These are phyloP conservation scores for Cantharis flavilabris DNA, from an alignment of 2,888 invertebrate genomes.

Conservation along the genomic window DNA sequence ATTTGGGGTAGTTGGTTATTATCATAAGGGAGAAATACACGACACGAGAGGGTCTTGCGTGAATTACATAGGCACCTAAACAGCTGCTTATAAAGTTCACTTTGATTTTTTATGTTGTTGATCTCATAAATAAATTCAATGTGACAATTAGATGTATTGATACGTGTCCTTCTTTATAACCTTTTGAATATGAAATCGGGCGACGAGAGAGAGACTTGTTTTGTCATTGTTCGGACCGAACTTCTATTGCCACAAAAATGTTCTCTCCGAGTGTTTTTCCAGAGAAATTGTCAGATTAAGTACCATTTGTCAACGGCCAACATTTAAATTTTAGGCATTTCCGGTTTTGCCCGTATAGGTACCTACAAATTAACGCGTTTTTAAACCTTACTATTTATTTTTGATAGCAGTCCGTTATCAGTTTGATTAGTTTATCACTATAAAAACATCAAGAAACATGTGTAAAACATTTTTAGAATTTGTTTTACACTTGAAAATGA, in stretches of 20 bases:
- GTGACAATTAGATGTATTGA: background rate
- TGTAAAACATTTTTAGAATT: slow-evolving; percentile 45
- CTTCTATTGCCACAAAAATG: background rate
- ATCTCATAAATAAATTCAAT: slow-evolving; percentile 1
- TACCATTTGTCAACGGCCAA: background rate
- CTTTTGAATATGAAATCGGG: background rate
- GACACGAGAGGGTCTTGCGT: background rate
- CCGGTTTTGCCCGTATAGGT: background rate
- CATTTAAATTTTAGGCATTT: slow-evolving; percentile 3
- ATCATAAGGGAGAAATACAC: background rate
- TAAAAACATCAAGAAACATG: slow-evolving; percentile 54
- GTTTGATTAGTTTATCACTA: slow-evolving; percentile 52
- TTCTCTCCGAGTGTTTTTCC: background rate
- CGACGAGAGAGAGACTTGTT: background rate
- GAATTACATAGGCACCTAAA: background rate
- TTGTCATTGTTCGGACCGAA: background rate
- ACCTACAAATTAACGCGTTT: background rate
- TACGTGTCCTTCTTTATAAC: background rate
- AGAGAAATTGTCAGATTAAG: background rate
- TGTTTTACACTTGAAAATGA: slow-evolving; percentile 18
- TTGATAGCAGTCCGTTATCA: slow-evolving; percentile 41
- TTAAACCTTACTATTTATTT: slow-evolving; percentile 18
- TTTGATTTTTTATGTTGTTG: background rate
- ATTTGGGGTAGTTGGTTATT: slow-evolving; percentile 2
- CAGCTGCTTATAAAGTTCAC: background rate